phyloP scores from a whole-genome alignment of 2,797 vertebrate genomes.

The Prionace glauca region DNA sequence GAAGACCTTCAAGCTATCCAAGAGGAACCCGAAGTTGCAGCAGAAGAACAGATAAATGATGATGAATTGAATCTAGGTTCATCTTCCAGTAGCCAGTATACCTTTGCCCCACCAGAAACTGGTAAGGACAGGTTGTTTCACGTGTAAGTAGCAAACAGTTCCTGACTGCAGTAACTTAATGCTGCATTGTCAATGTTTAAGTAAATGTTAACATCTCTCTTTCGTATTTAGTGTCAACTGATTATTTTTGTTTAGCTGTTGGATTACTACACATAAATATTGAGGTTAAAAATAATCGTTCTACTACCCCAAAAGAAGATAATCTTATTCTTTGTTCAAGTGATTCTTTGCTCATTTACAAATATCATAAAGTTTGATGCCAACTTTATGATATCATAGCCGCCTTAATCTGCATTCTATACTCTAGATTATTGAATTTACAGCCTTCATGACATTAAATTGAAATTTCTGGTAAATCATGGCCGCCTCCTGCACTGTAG shows the following conservation, averaged over 20 bases:
- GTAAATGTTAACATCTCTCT: background rate
- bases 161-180: background rate
- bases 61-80: constrained; percentile 79
- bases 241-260: background rate
- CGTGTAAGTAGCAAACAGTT: background rate
- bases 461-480: too few relatives aligned
- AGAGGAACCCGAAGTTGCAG: constrained; percentile 52
- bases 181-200: background rate
- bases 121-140: constrained; percentile 52
- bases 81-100: constrained; percentile 88
- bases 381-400: background rate
- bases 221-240: background rate
- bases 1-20: constrained; percentile 58
- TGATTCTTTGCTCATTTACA: background rate
- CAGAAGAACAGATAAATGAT: constrained; percentile 47
- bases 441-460: background rate
- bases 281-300: constrained; percentile 1
- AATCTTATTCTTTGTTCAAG: background rate
- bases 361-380: too few relatives aligned
- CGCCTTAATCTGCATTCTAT: background rate
- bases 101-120: constrained; percentile 76
- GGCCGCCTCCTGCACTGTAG: too few relatives aligned
- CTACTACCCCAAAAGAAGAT: background rate
- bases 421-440: background rate
- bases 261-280: background rate